Evolutionary conservation across 2,113 vertebrate species (phyloP).

Genomic region (Emydura subglobosa): DNA sequence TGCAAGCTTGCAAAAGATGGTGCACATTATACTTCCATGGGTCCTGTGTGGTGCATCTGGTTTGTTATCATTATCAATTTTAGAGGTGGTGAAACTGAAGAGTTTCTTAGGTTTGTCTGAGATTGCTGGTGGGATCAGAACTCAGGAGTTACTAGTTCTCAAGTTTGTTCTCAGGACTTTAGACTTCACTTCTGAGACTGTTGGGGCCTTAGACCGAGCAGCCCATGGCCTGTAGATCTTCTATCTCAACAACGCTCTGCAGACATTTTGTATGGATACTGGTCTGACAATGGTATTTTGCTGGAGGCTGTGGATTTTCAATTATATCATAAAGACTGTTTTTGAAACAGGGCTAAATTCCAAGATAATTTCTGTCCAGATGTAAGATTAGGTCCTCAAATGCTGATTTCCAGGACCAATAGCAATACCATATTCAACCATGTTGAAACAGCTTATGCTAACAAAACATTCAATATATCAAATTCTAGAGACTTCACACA

Average conservation of each 20-base stretch:
- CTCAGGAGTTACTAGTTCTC: background rate
- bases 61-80: background rate
- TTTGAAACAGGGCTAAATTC: background rate
- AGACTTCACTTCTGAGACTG: background rate
- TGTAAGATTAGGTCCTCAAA: background rate
- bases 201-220: accelerated
- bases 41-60: accelerated
- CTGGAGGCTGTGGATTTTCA: background rate
- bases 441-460: background rate
- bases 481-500: background rate
- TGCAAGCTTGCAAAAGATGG: background rate
- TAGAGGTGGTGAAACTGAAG: background rate
- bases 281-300: background rate
- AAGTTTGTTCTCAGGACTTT: background rate
- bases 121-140: background rate
- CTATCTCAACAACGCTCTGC: background rate
- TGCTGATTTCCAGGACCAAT: background rate
- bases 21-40: background rate
- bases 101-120: background rate
- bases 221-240: background rate
- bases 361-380: background rate
- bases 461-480: background rate
- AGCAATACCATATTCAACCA: background rate
- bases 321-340: background rate
- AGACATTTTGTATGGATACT: background rate